Evolutionary conservation across 2,797 vertebrate genomes (phyloP).

Genomic region (Phrynocephalus forsythii): DNA sequence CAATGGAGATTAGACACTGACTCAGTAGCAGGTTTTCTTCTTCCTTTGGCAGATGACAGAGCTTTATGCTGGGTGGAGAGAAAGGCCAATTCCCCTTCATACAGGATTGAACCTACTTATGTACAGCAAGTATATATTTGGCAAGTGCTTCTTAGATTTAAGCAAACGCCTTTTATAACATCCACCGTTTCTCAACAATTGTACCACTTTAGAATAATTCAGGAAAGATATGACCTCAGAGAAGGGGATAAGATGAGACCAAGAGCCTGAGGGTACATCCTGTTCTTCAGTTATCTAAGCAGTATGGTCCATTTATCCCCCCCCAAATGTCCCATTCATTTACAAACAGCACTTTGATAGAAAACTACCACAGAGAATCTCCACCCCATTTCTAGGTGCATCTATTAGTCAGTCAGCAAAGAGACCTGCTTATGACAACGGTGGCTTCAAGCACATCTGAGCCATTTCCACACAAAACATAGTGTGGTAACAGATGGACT

Average conservation of each 20-base stretch:
- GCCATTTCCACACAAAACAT: background rate
- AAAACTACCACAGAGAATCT: constrained; percentile 40
- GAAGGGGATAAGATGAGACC: background rate
- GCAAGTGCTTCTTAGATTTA: constrained; percentile 24
- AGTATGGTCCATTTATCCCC: background rate
- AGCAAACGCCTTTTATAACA: constrained; percentile 16
- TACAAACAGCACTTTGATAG: constrained; percentile 50
- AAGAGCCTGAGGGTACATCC: constrained; percentile 18
- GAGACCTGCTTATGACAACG: background rate
- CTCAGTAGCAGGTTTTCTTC: background rate
- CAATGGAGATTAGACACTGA: background rate
- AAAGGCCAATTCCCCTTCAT: constrained; percentile 35
- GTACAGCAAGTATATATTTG: constrained; percentile 50
- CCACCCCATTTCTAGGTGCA: constrained; percentile 35
- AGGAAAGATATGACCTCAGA: constrained; percentile 38
- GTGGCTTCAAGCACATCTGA: constrained; percentile 31
- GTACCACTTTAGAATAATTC: constrained; percentile 43
- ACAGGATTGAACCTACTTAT: background rate
- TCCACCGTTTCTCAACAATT: constrained; percentile 51
- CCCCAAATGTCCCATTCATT: constrained; percentile 8
- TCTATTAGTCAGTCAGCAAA: constrained; percentile 48
- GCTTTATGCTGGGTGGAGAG: constrained; percentile 10
- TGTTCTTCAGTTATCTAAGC: constrained; percentile 49
- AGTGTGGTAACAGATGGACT: constrained; percentile 19
- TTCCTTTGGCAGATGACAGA: constrained; percentile 9